phyloP scores from a whole-genome alignment of 2,113 vertebrate species.

The Eudyptes chrysolophus region DNA sequence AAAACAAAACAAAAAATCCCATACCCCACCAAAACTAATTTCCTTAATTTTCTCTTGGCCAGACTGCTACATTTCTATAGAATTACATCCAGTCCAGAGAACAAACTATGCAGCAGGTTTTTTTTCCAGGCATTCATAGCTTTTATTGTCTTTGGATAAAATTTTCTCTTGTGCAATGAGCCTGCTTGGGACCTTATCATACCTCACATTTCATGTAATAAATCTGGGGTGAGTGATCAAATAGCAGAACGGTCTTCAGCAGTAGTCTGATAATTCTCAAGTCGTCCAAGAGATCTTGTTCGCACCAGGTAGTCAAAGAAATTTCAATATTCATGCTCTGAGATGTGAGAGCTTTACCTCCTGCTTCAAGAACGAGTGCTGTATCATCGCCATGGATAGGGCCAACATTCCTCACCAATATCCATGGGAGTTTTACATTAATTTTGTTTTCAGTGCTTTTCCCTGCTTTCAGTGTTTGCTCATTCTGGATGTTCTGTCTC shows the following conservation, averaged over 20 bases:
- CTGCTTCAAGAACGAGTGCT: neutral
- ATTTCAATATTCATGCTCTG: neutral
- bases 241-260: neutral
- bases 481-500: neutral
- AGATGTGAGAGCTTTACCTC: neutral
- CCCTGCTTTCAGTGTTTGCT: neutral
- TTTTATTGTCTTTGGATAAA: neutral
- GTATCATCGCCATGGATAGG: fast-evolving
- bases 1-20: neutral
- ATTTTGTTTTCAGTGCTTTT: neutral
- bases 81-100: neutral
- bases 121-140: neutral
- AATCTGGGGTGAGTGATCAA: neutral
- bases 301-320: neutral
- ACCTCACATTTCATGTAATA: neutral
- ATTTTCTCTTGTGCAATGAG: neutral
- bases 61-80: slow-evolving; percentile 21
- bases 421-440: fast-evolving
- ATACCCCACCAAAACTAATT: neutral
- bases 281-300: neutral
- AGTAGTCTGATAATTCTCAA: neutral
- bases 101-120: neutral
- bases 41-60: slow-evolving; percentile 43
- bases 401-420: neutral
- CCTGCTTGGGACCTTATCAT: neutral